These are phyloP conservation scores for Chironex yamaguchii DNA, from an alignment of 30 jellyfish, hydroid and myxozoan genomes.

Conservation along the genomic window DNA sequence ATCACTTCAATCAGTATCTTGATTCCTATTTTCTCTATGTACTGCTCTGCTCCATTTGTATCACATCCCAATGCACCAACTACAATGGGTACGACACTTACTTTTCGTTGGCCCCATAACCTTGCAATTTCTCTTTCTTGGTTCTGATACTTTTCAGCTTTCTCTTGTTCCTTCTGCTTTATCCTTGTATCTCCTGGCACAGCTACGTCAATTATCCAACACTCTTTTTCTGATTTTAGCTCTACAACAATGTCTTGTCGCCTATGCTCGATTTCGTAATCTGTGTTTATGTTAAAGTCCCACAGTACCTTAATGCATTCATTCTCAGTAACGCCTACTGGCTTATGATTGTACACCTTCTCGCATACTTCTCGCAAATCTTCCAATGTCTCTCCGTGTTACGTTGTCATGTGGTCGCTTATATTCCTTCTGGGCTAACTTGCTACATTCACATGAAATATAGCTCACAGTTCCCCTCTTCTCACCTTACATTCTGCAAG, in stretches of 20 bases:
- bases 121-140: constrained; percentile 36
- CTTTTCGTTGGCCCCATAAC: constrained; percentile 35
- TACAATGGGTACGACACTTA: constrained; percentile 31
- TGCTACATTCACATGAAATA: constrained; percentile 52
- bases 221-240: constrained; percentile 22
- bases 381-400: constrained; percentile 37
- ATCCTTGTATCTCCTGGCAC: constrained; percentile 40
- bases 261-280: constrained; percentile 36
- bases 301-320: constrained; percentile 37
- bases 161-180: constrained; percentile 56
- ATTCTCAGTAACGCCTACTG: constrained; percentile 23
- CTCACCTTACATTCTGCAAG: not conserved
- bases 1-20: constrained; percentile 50
- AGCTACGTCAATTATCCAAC: constrained; percentile 35
- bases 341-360: constrained; percentile 32
- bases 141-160: constrained; percentile 36
- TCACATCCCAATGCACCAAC: constrained; percentile 50
- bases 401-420: constrained; percentile 48
- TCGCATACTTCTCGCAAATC: constrained; percentile 26
- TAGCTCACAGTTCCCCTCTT: not conserved
- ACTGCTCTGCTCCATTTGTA: not conserved
- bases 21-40: constrained; percentile 18
- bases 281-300: constrained; percentile 21
- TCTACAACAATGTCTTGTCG: constrained; percentile 25
- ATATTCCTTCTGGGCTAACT: constrained; percentile 43